Evolutionary conservation across 2,888 invertebrate genomes (phyloP).

Genomic region (Drosophila nigritarsus): DNA sequence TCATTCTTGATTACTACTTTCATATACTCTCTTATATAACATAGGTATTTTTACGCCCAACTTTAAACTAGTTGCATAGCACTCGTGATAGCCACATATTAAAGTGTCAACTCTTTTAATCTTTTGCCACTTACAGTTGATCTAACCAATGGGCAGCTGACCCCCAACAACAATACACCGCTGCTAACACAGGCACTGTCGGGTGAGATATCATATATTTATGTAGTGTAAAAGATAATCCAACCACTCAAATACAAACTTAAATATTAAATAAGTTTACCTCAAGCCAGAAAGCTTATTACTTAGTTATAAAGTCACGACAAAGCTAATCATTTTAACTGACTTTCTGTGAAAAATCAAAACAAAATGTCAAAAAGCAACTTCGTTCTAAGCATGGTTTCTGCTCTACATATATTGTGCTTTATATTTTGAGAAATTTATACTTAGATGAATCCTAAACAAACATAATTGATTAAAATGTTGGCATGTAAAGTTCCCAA

Average conservation of each 20-base stretch:
- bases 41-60: slow-evolving; percentile 57
- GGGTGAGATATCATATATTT: slow-evolving; percentile 88
- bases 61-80: slow-evolving; percentile 45
- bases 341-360: background rate
- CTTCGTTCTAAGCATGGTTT: background rate
- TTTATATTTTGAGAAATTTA: background rate
- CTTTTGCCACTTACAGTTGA: slow-evolving; percentile 90
- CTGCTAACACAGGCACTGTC: slow-evolving; percentile 97
- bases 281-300: background rate
- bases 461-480: background rate
- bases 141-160: slow-evolving; percentile 97
- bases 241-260: background rate
- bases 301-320: background rate
- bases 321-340: background rate
- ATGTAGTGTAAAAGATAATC: background rate
- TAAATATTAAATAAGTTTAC: background rate
- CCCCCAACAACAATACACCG: slow-evolving; percentile 98
- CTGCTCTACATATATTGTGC: background rate
- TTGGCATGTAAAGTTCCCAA: background rate
- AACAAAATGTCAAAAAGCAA: background rate
- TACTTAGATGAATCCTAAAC: background rate
- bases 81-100: slow-evolving; percentile 25
- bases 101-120: slow-evolving; percentile 47
- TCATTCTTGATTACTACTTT: slow-evolving; percentile 66
- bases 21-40: slow-evolving; percentile 61